Evolutionary conservation across 2,888 invertebrate species (phyloP), one percentile per base, ranked within the genome.

Genomic region (Agriopis leucophaearia): DNA sequence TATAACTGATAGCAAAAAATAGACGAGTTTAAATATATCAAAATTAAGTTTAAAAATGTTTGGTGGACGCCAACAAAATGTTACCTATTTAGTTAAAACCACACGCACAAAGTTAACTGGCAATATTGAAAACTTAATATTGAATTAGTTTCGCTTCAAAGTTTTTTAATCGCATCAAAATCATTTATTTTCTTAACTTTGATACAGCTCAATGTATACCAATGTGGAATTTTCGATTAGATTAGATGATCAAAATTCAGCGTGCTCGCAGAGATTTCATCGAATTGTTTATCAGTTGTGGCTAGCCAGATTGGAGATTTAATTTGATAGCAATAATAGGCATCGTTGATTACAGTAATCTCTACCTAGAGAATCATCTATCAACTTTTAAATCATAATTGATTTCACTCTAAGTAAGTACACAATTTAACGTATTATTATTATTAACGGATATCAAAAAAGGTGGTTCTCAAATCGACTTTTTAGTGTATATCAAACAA

Each of bases 61-160:
- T n/a, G n/a, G n/a, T n/a, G n/a, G n/a, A n/a, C n/a, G n/a, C n/a
- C n/a, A n/a, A n/a, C n/a, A n/a, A 44, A 44, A 44, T 44, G 2
- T 12, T 13, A 13, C 7, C 8, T 35, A 52, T 52, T 38, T 52
- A 52, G 36, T 15, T 38, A 38, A 54, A 38, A 54, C 52, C 35
- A 35, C 50, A 50, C 52, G 52, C 38, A 16, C 52, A 38, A 38
- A 45, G 2, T 45, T 35, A 42, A 45, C 27, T 45, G 35, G 15
- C 45, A 35, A 45, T 36, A 57, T 45, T 45, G 35, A 8, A 45
- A 45, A 57, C 13, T 1, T 35, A 57, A 57, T 57, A 45, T 57
- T 57, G 35, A 45, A 45, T 57, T 57, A 45, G 15, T 57, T 57
- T 57, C 57, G 35, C 35, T 45, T 38, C 36, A 38, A 58, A 58